Evolutionary conservation across 2,113 vertebrate genomes (phyloP).

Genomic region (Cranoglanis bouderius): DNA sequence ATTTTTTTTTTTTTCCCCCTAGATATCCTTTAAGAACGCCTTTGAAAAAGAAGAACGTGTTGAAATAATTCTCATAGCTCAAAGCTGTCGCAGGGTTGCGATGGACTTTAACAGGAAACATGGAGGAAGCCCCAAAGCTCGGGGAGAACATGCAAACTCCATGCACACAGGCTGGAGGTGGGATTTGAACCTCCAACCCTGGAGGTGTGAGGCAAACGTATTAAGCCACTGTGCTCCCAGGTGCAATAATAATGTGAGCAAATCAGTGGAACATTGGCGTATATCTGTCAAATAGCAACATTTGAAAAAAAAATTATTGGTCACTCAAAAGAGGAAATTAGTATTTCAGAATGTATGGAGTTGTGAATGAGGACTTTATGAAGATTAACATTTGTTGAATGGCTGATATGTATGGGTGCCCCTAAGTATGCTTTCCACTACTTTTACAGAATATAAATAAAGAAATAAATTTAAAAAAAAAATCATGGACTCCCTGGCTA

Average conservation of each 20-base stretch:
- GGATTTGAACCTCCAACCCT: too few species aligned
- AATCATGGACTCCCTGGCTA: background rate
- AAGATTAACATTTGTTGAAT: background rate
- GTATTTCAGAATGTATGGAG: background rate
- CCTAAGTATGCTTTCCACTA: background rate
- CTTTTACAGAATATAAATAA: background rate
- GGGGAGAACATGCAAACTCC: too few species aligned
- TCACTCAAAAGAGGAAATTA: background rate
- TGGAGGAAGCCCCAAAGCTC: too few species aligned
- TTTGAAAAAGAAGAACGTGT: too few species aligned
- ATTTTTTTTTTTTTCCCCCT: too few species aligned
- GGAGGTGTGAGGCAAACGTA: too few species aligned
- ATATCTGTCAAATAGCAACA: background rate
- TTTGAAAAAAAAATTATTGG: background rate
- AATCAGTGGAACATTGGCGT: background rate
- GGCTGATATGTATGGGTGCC: background rate
- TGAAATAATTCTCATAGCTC: too few species aligned
- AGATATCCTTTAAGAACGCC: too few species aligned
- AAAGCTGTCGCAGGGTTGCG: too few species aligned
- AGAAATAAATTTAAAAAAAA: background rate
- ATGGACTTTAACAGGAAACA: too few species aligned
- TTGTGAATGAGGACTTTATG: background rate
- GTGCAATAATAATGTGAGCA: background rate
- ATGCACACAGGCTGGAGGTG: too few species aligned
- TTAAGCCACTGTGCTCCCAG: background rate